Percentiles rank a stretch among this genome's conserved stretches.
Conservation (phyloP, 2,113 vertebrate genomes). For the Oncorhynchus masou region DNA sequence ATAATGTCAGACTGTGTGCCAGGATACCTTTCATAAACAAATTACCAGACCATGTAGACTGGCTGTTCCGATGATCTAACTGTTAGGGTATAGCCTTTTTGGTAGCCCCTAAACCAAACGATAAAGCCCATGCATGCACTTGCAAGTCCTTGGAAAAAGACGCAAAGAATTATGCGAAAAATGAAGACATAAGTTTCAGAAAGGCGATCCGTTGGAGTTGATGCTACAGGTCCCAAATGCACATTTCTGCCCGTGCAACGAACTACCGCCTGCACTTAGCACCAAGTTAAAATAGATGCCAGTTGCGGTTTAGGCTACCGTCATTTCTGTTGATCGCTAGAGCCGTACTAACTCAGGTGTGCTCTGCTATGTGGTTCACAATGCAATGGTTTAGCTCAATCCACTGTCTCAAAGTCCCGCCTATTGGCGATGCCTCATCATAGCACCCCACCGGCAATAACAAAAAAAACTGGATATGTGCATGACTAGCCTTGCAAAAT, state of each 20-base stretch:
- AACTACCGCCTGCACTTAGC: background rate
- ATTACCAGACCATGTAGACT: background rate
- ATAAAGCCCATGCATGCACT: background rate
- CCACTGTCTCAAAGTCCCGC: conserved; percentile 51
- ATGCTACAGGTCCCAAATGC: background rate
- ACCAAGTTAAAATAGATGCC: conserved; percentile 1
- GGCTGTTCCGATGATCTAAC: background rate
- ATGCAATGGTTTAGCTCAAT: conserved; percentile 34
- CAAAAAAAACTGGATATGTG: too few species aligned
- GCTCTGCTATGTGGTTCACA: background rate
- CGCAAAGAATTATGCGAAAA: background rate
- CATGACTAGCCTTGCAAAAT: too few species aligned
- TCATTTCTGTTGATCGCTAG: background rate
- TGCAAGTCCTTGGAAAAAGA: background rate
- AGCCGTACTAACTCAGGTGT: background rate
- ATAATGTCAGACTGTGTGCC: background rate
- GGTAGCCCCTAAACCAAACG: background rate
- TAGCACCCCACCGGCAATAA: too few species aligned
- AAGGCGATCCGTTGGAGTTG: background rate
- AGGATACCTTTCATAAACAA: background rate
- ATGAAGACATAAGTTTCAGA: background rate
- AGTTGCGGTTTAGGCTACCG: background rate
- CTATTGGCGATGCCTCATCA: conserved; percentile 33
- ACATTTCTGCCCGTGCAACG: background rate
- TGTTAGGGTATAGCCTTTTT: background rate